Conservation (phyloP, 2,113 vertebrate genomes). For the Anolis carolinensis region DNA sequence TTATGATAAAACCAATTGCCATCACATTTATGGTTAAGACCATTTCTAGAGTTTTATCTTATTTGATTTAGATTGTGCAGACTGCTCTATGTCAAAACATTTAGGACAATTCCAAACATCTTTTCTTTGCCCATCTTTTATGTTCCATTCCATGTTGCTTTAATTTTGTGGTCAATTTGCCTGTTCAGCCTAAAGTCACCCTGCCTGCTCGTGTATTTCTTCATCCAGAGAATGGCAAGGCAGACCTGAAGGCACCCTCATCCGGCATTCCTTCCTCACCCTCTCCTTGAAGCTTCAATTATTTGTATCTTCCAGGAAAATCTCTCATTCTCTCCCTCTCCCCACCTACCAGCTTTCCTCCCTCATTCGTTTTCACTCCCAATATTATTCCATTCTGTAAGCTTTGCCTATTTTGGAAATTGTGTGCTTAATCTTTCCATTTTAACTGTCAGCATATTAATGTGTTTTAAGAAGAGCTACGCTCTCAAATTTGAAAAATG, state of each 20-base stretch:
- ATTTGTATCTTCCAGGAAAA: conserved; percentile 66
- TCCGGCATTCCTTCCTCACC: conserved; percentile 56
- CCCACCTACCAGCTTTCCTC: conserved; percentile 40
- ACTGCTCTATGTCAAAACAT: neutral
- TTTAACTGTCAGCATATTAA: conserved; percentile 60
- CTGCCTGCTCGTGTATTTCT: conserved; percentile 51
- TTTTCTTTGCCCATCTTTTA: conserved; percentile 1
- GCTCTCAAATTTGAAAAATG: conserved; percentile 48
- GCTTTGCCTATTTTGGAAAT: conserved; percentile 36
- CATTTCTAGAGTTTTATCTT: conserved; percentile 37
- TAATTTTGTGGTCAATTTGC: conserved; percentile 32
- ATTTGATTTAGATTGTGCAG: neutral
- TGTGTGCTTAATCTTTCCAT: conserved; percentile 56
- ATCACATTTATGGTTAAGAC: conserved; percentile 21
- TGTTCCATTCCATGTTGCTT: conserved; percentile 44
- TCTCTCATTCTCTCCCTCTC: conserved; percentile 33
- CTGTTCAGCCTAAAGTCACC: conserved; percentile 45
- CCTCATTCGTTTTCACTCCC: conserved; percentile 53
- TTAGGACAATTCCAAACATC: conserved; percentile 17
- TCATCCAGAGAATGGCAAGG: conserved; percentile 29
- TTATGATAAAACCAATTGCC: conserved; percentile 67
- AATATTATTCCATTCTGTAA: conserved; percentile 32
- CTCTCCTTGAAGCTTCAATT: conserved; percentile 53
- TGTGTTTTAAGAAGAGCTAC: conserved; percentile 46
- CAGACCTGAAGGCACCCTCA: conserved; percentile 54